Evolutionary conservation across 1,140 invertebrate genomes (phyloP).

Genomic region (Lamellibrachia luymesi): DNA sequence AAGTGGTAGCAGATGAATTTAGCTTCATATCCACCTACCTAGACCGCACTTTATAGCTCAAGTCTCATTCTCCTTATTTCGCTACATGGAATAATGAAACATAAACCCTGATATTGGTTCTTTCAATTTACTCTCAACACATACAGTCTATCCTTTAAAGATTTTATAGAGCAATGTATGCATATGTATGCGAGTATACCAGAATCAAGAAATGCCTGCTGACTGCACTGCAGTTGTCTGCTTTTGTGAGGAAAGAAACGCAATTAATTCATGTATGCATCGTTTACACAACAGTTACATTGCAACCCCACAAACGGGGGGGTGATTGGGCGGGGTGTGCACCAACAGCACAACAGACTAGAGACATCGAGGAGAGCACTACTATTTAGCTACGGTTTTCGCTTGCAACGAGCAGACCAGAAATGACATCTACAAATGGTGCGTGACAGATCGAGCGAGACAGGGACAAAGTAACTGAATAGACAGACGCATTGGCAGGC

Average conservation of each 20-base stretch:
- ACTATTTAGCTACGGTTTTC: neutral
- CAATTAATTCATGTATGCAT: conserved; percentile 5
- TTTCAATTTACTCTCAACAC: conserved; percentile 1
- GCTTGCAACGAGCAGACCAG: neutral
- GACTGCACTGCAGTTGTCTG: neutral
- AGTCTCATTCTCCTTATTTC: conserved; percentile 5
- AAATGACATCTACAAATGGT: neutral
- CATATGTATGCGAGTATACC: neutral
- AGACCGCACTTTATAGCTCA: conserved; percentile 1
- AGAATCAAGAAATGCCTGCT: neutral
- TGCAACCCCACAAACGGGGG: neutral
- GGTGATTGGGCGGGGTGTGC: neutral
- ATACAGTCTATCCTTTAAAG: neutral
- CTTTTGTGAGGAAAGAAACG: neutral
- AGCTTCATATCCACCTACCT: neutral
- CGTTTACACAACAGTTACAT: neutral
- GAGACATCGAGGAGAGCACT: neutral
- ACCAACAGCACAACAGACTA: neutral
- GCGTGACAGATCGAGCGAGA: neutral
- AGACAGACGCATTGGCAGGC: neutral
- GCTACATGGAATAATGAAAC: conserved; percentile 1
- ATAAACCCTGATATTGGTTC: neutral
- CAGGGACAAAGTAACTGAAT: neutral
- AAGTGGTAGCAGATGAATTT: neutral
- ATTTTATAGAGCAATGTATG: neutral